Percentiles rank a stretch among this genome's conserved stretches.
Evolutionary conservation across 2,797 vertebrate genomes (phyloP).

Genomic region (Sylvia borin): DNA sequence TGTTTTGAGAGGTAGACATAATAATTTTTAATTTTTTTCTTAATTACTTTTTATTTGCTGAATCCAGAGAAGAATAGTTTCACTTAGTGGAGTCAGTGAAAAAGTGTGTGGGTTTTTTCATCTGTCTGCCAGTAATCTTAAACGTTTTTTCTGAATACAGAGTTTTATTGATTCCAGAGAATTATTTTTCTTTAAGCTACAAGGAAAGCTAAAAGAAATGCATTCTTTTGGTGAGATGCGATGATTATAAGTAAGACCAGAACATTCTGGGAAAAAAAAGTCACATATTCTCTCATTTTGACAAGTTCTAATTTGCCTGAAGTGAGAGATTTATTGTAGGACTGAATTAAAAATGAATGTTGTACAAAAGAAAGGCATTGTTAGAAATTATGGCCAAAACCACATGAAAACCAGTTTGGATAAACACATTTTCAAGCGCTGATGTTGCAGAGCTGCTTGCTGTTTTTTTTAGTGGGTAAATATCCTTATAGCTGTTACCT

Average conservation of each 20-base stretch:
- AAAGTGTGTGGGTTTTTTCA: background rate
- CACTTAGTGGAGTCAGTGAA: background rate
- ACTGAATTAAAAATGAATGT: background rate
- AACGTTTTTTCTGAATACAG: background rate
- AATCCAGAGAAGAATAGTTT: background rate
- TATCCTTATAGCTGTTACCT: background rate
- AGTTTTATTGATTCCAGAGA: background rate
- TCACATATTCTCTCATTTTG: background rate
- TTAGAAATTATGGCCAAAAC: background rate
- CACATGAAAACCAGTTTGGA: background rate
- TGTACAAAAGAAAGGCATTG: slow-evolving; percentile 7
- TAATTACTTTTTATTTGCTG: background rate
- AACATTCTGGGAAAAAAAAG: slow-evolving; percentile 15
- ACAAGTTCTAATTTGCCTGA: background rate
- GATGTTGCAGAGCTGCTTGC: background rate
- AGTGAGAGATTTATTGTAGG: background rate
- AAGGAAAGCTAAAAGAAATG: background rate
- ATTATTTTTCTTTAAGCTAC: background rate
- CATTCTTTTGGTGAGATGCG: background rate
- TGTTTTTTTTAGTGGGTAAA: background rate
- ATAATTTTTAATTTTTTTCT: background rate
- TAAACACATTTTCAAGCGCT: background rate
- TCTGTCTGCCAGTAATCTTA: background rate
- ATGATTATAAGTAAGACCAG: background rate
- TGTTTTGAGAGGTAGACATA: background rate